Percentiles rank a stretch among this genome's conserved stretches.
Evolutionary conservation across 2,113 vertebrate species (phyloP).

Genomic region (Psettodes erumei): DNA sequence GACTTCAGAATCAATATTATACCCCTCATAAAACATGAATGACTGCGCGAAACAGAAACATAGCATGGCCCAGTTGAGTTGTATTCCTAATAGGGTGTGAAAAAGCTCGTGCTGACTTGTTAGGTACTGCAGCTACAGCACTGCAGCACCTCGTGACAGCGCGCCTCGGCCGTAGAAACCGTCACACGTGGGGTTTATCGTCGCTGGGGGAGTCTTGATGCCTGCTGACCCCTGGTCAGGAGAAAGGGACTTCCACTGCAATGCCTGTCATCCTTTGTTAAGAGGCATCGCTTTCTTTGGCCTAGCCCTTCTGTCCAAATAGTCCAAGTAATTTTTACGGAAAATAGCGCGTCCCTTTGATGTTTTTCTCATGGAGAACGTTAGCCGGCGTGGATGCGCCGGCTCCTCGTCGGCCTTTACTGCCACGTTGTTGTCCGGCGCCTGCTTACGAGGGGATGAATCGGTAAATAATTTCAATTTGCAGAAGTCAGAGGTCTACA

Average conservation of each 20-base stretch:
- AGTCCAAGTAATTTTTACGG: constrained; percentile 14
- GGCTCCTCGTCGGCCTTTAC: neutral
- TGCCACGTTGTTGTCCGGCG: neutral
- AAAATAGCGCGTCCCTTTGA: constrained; percentile 25
- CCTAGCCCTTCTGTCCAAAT: constrained; percentile 41
- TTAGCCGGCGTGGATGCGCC: neutral
- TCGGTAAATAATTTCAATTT: constrained; percentile 50
- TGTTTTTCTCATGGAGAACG: constrained; percentile 31
- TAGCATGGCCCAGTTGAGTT: constrained; percentile 68
- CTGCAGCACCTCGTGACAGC: constrained; percentile 57
- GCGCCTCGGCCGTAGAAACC: constrained; percentile 37
- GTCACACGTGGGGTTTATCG: constrained; percentile 46
- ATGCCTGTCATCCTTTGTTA: constrained; percentile 56
- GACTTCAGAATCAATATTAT: constrained; percentile 74
- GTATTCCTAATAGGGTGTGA: constrained; percentile 76
- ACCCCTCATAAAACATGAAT: constrained; percentile 79
- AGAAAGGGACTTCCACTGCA: constrained; percentile 27
- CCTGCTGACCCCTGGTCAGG: constrained; percentile 49
- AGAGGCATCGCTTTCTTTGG: constrained; percentile 31
- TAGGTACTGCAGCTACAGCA: constrained; percentile 52
- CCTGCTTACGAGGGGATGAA: constrained; percentile 20
- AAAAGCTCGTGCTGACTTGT: constrained; percentile 62
- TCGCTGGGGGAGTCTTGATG: constrained; percentile 34
- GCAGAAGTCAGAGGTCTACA: constrained; percentile 37
- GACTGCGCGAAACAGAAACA: constrained; percentile 68